Conservation (phyloP, 2,797 vertebrate species). For the Pipistrellus nathusii region DNA sequence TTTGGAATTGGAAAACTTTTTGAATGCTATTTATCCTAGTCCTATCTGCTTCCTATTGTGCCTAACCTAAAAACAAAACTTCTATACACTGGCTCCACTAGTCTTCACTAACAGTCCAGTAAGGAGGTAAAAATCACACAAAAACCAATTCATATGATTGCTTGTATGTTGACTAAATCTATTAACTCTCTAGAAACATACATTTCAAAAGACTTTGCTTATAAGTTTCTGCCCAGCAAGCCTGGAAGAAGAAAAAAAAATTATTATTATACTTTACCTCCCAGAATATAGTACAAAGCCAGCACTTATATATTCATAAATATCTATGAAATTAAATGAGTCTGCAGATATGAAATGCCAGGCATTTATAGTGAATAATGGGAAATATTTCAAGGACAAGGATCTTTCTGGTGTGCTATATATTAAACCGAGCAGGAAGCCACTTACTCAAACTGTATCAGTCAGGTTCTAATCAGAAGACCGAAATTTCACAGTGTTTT, state of each 20-base stretch:
- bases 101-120: not conserved
- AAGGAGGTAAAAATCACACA: not conserved
- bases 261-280: not conserved
- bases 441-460: not conserved
- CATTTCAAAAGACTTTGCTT: not conserved
- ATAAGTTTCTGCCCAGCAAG: not conserved
- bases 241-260: not conserved
- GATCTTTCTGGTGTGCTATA: not conserved
- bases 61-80: not conserved
- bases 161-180: not conserved
- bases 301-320: not conserved
- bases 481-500: not conserved
- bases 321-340: slow-evolving; percentile 20
- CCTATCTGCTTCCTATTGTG: not conserved
- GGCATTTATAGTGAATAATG: not conserved
- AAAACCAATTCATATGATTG: not conserved
- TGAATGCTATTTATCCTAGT: not conserved
- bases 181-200: not conserved
- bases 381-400: not conserved
- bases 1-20: not conserved
- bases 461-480: not conserved
- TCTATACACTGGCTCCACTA: not conserved
- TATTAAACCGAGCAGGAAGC: slow-evolving; percentile 9
- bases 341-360: slow-evolving; percentile 34
- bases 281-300: not conserved